Evolutionary conservation across 2,113 vertebrate genomes (phyloP), one percentile per base, ranked within the genome.

Genomic region (Ptychochromis oligacanthus): DNA sequence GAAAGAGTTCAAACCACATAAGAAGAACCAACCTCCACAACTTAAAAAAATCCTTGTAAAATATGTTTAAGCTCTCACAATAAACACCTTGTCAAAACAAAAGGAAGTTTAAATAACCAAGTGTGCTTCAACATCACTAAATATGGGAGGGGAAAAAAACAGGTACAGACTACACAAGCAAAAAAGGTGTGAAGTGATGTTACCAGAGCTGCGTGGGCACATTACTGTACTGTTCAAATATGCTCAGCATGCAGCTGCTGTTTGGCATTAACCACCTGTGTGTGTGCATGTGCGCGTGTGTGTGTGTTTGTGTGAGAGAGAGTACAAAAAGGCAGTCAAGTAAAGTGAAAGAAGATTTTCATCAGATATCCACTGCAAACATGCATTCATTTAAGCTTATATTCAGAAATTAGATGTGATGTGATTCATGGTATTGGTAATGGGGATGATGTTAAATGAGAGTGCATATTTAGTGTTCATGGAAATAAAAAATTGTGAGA

Each of bases 211-310:
- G 80, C 17, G 62, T 64, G 65, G 58, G 76, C 61, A 24, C 34
- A 40, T 80, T 49, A 46, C 60, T 67, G 82, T 64, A 57, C 22
- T 88, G 80, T 82, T 88, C n/a, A 81, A 61, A 89, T 90, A 55
- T 82, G 85, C 79, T 81, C 72, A 77, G 40, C 62, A 61, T 80
- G 70, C 87, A 82, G 84, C 84, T 81, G 61, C 31, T n/a, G n/a
- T 86, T 60, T 46, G 36, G 58, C 49, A 49, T n/a, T 55, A 62
- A 70, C 26, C 22, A 26, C 5, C 22, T 20, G 65, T 34, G 49
- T 54, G 55, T 40, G 43, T 13, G 31, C 5, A 18, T 14, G 54
- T 65, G 55, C 34, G 54, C 38, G 56, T 46, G 52, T 14, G 57
- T 59, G 62, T n/a, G 52, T 54, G 3, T 49, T 17, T 52, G 65